phyloP scores from a whole-genome alignment of 2,888 invertebrate genomes.

The Kryphioiulus occultus region DNA sequence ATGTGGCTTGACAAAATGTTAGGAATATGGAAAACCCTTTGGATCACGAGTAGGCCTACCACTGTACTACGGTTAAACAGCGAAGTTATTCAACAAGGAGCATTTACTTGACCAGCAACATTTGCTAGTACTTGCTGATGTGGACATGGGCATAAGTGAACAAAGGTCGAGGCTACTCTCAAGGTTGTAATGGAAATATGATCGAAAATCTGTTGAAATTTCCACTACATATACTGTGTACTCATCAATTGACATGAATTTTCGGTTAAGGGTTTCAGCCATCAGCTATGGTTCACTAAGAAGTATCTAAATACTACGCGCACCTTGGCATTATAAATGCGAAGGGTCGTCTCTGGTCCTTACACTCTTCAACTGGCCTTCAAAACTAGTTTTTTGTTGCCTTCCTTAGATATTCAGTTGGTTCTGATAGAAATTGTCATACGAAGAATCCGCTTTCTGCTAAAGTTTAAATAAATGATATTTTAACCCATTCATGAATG shows the following conservation, averaged over 20 bases:
- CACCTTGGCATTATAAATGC: background rate
- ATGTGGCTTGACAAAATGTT: slow-evolving; percentile 49
- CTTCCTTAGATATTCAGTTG: too few species aligned
- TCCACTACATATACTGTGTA: slow-evolving; percentile 17
- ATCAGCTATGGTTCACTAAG: background rate
- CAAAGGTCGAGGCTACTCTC: slow-evolving; percentile 4
- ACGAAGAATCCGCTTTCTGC: too few species aligned
- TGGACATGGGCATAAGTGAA: slow-evolving; percentile 7
- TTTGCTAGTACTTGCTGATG: slow-evolving; percentile 28
- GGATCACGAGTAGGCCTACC: slow-evolving; percentile 14
- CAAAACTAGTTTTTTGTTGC: too few species aligned
- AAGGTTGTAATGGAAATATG: slow-evolving; percentile 18
- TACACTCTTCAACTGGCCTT: background rate
- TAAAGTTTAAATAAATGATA: too few species aligned
- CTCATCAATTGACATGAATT: slow-evolving; percentile 9
- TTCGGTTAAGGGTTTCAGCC: slow-evolving; percentile 6
- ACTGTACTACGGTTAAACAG: slow-evolving; percentile 18
- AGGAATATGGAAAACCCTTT: slow-evolving; percentile 44
- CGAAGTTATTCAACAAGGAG: slow-evolving; percentile 29
- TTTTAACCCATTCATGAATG: too few species aligned
- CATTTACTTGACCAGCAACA: slow-evolving; percentile 33
- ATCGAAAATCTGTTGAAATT: slow-evolving; percentile 20
- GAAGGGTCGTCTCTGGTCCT: slow-evolving; percentile 4
- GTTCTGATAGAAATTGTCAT: too few species aligned
- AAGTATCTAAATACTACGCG: background rate